Base-by-base conservation (phyloP, 1,140 invertebrate species). In the Micrasema minimum region DNA sequence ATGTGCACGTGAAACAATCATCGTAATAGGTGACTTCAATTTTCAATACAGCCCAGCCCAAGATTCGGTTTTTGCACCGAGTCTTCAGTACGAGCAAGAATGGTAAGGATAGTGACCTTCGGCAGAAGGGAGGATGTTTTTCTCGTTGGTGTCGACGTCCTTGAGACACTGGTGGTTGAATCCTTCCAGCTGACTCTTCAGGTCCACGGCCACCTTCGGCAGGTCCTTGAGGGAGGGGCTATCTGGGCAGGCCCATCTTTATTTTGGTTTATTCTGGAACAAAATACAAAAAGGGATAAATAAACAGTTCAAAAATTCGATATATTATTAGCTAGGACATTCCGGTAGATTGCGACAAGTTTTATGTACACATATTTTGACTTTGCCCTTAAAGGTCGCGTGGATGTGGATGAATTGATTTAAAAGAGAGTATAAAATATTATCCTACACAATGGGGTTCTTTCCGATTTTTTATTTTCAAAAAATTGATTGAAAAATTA, bases 121-220 rank as follows among this genome's bases (percentile, higher is more conserved):
- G 62, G 92, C 93, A 26, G 93, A 93, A 55, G 95, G 95, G 67
- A 97, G 85, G 71, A 93, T 88, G 62, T 91, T 93, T 80, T 96
- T 96, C 79, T 96, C 94, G 70, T 92, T 88, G 48, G 93, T 96
- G 71, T 90, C 88, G 6, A 93, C 91, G 76, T 94, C 92, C 79
- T 94, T 94, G 81, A 97, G 88, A 72, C 90, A 89, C 67, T 90
- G 90, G 14, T 90, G 86, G 78, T 95, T 93, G 85, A 96, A 96
- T 9, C 89, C 89, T 81, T 96, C 93, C 75, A 96, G 84, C 83
- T 96, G 92, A 79, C 89, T 93, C 82, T 96, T 96, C 55, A 97
- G 86, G 80, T 94, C 92, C 38, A 88, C 86, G 65, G 92, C 92
- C 65, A 96, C 93, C 87, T 95, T 95, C 68, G 94, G 94, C 61